phyloP scores from a whole-genome alignment of 2,888 invertebrate species.

The Callimorpha dominula region DNA sequence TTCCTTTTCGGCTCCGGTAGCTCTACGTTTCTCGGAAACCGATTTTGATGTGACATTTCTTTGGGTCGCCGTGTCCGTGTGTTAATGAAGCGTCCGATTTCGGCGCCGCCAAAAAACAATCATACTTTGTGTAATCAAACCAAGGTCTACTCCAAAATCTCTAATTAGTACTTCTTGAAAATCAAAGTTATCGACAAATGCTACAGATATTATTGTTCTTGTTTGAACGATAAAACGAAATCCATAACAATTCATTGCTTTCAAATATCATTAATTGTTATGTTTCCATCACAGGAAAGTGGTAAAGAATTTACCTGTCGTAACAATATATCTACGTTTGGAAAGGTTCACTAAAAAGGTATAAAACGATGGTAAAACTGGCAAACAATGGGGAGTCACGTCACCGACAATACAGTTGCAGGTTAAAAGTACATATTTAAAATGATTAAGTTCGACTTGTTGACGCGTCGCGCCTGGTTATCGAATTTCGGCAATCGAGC shows the following conservation, averaged over 20 bases:
- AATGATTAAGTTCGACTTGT: constrained; percentile 84
- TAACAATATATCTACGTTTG: constrained; percentile 45
- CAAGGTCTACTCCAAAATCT: constrained; percentile 56
- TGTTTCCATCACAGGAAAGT: constrained; percentile 35
- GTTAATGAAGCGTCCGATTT: constrained; percentile 85
- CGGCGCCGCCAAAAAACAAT: constrained; percentile 75
- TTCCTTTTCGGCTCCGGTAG: constrained; percentile 84
- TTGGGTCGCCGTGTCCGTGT: constrained; percentile 76
- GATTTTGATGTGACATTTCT: constrained; percentile 84
- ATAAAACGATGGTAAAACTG: constrained; percentile 67
- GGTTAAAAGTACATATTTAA: constrained; percentile 79
- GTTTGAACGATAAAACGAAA: constrained; percentile 22
- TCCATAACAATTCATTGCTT: constrained; percentile 27
- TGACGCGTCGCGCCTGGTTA: constrained; percentile 80
- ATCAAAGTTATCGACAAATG: constrained; percentile 13
- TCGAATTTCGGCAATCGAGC: constrained; percentile 74
- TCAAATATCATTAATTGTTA: constrained; percentile 32
- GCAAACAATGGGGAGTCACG: constrained; percentile 78
- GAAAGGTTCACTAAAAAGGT: constrained; percentile 54
- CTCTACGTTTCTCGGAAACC: constrained; percentile 84
- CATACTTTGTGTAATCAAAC: constrained; percentile 67
- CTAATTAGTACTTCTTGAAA: constrained; percentile 57
- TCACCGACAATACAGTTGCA: constrained; percentile 64
- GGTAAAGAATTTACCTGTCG: constrained; percentile 31
- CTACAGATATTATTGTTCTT: constrained; percentile 22